These are phyloP conservation scores for Helicoverpa zea DNA, from an alignment of 1,140 invertebrate species.

Conservation along the genomic window DNA sequence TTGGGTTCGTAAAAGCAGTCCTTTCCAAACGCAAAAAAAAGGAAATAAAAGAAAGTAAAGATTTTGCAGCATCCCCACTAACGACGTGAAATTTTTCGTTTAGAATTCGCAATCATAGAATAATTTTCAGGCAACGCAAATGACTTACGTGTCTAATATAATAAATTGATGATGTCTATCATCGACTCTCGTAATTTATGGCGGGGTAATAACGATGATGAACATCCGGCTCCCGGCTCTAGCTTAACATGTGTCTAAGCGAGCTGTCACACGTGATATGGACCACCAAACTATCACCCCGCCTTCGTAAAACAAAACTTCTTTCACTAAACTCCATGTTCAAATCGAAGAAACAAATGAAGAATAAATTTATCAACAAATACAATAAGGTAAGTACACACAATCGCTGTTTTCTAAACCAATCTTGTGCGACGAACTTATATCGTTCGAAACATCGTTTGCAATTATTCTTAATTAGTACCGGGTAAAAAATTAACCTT, in stretches of 20 bases:
- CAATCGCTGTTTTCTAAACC: constrained; percentile 43
- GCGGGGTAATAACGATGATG: constrained; percentile 24
- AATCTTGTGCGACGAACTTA: constrained; percentile 53
- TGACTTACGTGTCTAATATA: constrained; percentile 6
- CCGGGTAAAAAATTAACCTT: constrained; percentile 78
- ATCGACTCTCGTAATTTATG: constrained; percentile 22
- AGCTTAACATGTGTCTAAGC: neutral
- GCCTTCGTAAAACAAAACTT: neutral
- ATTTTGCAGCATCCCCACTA: too few species aligned
- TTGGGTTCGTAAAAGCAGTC: neutral
- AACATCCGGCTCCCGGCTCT: constrained; percentile 33
- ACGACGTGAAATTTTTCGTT: too few species aligned
- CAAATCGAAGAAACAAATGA: neutral
- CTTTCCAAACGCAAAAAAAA: too few species aligned
- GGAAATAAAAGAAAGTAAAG: too few species aligned
- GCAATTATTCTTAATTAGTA: constrained; percentile 69
- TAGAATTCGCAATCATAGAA: neutral
- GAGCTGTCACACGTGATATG: constrained; percentile 9
- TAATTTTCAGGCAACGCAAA: neutral
- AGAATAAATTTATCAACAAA: neutral
- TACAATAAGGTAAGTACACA: neutral
- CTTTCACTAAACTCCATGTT: neutral
- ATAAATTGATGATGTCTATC: neutral
- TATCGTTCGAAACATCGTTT: constrained; percentile 60
- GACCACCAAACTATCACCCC: constrained; percentile 1